Evolutionary conservation across 2,113 vertebrate genomes (phyloP), one percentile per base, ranked within the genome.

Genomic region (Perca schrenkii): DNA sequence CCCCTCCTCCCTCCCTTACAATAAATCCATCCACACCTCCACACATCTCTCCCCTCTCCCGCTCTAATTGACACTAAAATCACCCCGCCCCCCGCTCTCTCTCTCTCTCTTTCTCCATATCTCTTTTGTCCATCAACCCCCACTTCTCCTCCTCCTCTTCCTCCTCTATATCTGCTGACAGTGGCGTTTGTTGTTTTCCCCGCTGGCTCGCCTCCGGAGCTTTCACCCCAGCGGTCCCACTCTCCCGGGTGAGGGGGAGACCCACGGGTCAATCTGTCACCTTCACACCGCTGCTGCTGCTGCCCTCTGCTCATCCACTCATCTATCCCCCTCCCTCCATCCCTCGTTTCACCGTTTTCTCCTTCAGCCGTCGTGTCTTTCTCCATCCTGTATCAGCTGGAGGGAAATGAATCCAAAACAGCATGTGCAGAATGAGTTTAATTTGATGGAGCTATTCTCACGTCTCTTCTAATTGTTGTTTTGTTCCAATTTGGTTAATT

Each of bases 101-200:
- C 28, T 28, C 28, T 28, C 68, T 16, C 22, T 60, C 47, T 21
- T 28, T 11, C 43, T 17, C 13, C 49, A 40, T 34, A 2, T 28
- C 15, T 50, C 56, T 19, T 13, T 11, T 3, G 0, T 50, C 22
- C 64, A 62, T 54, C 58, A 36, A 34, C 62, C 31, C 57, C n/a
- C 46, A 67, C 50, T 50, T 50, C 36, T 28, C 74, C 21, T 54
- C 56, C 56, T 52, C 54, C 60, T 54, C 82, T 43, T 68, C 73
- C 71, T 84, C 77, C 60, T 87, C 73, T 63, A 70, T 88, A 75
- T 85, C 40, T 86, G 84, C 88, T 90, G 86, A 91, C 79, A 0
- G 52, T 66, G 75, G n/a, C 14, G 28, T 83, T 84, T 40, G 61
- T 79, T 78, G 43, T 85, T 85, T 64, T 84, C 66, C 60, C 65